These are phyloP conservation scores for Characodon lateralis DNA, from an alignment of 2,797 vertebrate species.

Conservation along the genomic window DNA sequence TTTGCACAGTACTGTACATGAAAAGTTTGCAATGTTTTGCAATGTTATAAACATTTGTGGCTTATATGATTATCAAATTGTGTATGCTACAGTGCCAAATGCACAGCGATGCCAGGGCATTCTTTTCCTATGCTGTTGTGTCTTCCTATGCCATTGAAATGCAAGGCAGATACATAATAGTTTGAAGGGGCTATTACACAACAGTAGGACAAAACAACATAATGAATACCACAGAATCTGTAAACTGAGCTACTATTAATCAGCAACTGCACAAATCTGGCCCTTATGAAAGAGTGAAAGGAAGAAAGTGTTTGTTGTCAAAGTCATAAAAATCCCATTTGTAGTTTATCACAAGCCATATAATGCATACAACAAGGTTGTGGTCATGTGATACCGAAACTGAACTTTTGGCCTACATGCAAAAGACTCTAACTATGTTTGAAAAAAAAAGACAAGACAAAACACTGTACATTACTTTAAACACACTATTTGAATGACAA, in stretches of 20 bases:
- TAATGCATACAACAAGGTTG: background rate
- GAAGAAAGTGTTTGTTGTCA: background rate
- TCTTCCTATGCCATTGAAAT: background rate
- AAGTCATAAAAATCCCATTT: background rate
- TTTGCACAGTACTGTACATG: too few relatives aligned
- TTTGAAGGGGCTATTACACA: background rate
- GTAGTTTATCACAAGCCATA: background rate
- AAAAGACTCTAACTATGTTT: too few relatives aligned
- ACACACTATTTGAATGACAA: too few relatives aligned
- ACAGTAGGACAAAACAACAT: background rate
- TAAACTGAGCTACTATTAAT: background rate
- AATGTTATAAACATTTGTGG: background rate
- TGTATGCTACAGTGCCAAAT: background rate
- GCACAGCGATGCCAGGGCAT: background rate
- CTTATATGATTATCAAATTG: background rate
- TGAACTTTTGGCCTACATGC: background rate
- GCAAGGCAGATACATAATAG: background rate
- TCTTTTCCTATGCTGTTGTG: background rate
- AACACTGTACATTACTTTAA: background rate
- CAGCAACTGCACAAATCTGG: background rate
- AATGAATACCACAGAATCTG: background rate
- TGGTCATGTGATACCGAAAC: background rate
- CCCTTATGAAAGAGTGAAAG: background rate
- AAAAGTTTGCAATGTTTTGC: too few relatives aligned
- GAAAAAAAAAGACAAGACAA: constrained; percentile 43